A percentile compares a stretch with the other conserved stretches of the same genome.
These are phyloP conservation scores for Sebastes cheni DNA, from an alignment of 2,797 vertebrate genomes.

Conservation along the genomic window DNA sequence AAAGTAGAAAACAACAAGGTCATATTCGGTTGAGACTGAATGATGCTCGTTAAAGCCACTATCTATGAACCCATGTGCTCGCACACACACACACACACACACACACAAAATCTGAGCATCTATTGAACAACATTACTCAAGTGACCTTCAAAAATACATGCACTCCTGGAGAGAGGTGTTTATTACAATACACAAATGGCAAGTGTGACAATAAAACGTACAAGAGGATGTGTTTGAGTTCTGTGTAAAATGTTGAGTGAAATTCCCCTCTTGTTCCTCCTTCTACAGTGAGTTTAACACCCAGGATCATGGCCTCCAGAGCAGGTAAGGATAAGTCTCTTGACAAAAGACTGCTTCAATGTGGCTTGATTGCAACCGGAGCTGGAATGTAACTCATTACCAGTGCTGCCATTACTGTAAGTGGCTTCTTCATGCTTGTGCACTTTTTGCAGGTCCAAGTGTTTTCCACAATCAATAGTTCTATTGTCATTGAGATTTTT, in stretches of 20 bases:
- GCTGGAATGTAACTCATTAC: slow-evolving; percentile 25
- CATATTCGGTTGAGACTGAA: slow-evolving; percentile 45
- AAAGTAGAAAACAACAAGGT: slow-evolving; percentile 54
- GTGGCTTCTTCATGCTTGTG: slow-evolving; percentile 5
- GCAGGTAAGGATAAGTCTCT: not conserved
- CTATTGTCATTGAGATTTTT: slow-evolving; percentile 5
- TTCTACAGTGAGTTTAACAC: not conserved
- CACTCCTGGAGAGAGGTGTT: slow-evolving; percentile 13
- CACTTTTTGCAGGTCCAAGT: slow-evolving; percentile 9
- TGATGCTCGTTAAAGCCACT: slow-evolving; percentile 57
- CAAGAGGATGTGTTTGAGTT: not conserved
- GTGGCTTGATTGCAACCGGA: slow-evolving; percentile 25
- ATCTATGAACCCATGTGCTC: slow-evolving; percentile 42
- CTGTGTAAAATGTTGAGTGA: not conserved
- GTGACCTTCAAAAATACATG: slow-evolving; percentile 32
- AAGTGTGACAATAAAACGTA: not conserved
- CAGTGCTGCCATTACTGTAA: slow-evolving; percentile 21
- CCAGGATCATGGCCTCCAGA: not conserved
- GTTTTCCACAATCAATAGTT: slow-evolving; percentile 27
- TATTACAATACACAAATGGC: not conserved
- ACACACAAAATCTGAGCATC: slow-evolving; percentile 20
- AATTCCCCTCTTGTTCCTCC: not conserved
- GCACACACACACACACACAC: not conserved
- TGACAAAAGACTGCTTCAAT: slow-evolving; percentile 19
- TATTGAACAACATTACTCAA: slow-evolving; percentile 36